A percentile compares a stretch with the other conserved stretches of the same genome.
Evolutionary conservation across 2,797 vertebrate genomes (phyloP).

Genomic region (Cichlasoma orientale): DNA sequence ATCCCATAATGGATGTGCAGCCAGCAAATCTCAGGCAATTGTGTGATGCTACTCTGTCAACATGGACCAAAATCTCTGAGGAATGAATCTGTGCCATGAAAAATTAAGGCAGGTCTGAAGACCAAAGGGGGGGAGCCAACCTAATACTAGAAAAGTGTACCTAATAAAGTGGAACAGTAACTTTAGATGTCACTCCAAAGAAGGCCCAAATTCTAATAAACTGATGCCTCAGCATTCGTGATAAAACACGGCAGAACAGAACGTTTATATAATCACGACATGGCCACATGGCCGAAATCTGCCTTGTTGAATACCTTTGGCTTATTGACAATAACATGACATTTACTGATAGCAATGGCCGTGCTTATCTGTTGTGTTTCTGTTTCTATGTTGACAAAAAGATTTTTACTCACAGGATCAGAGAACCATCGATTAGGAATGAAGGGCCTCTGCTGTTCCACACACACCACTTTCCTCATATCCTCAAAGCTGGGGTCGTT

Average conservation of each 20-base stretch:
- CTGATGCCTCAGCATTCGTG: not conserved
- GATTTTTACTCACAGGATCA: constrained; percentile 78
- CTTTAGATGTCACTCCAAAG: not conserved
- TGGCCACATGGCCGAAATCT: not conserved
- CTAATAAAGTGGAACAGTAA: not conserved
- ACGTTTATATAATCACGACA: not conserved
- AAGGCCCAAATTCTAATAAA: not conserved
- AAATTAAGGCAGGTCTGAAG: not conserved
- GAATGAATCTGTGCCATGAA: not conserved
- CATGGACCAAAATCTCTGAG: not conserved
- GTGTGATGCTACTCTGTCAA: not conserved
- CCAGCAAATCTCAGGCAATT: too few relatives aligned
- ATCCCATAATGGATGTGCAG: too few relatives aligned
- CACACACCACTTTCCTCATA: constrained; percentile 87
- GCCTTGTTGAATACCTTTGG: not conserved
- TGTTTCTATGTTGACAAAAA: not conserved
- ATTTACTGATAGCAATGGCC: not conserved
- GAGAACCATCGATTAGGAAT: constrained; percentile 88
- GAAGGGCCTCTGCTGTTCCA: constrained; percentile 87
- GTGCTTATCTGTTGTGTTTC: not conserved
- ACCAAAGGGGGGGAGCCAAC: not conserved
- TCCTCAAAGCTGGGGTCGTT: constrained; percentile 87
- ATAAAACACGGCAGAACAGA: not conserved
- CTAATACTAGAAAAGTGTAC: not conserved
- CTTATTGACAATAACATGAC: not conserved